Conservation (phyloP, 2,888 invertebrate genomes). For the Amiota communis region DNA sequence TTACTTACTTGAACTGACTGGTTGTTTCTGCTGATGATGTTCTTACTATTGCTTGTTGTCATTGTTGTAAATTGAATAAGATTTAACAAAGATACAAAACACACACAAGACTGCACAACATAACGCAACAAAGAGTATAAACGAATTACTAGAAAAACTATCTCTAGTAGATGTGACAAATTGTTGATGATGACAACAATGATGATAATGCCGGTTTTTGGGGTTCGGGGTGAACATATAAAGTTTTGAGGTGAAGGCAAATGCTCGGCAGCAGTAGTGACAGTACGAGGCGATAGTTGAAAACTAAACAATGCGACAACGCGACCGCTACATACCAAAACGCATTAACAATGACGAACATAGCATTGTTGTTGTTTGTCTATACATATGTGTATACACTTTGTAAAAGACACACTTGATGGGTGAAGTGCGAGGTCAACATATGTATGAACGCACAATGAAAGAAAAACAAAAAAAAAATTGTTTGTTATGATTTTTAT, state of each 20-base stretch:
- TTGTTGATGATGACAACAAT: neutral
- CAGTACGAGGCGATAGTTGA: too few relatives aligned
- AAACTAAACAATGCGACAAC: neutral
- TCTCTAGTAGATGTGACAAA: slow-evolving; percentile 14
- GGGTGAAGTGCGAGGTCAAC: slow-evolving; percentile 70
- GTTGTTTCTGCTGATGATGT: slow-evolving; percentile 1
- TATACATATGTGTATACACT: neutral
- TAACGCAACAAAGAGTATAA: neutral
- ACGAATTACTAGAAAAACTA: slow-evolving; percentile 13
- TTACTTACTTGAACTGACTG: neutral
- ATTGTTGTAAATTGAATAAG: slow-evolving; percentile 21
- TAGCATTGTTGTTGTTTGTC: neutral
- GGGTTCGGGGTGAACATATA: neutral
- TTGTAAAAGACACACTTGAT: slow-evolving; percentile 56
- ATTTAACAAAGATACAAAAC: slow-evolving; percentile 9
- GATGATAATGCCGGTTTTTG: neutral
- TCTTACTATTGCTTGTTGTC: neutral
- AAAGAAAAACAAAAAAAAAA: slow-evolving; percentile 30
- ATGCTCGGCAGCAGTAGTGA: too few relatives aligned
- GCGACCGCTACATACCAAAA: neutral
- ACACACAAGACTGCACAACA: slow-evolving; percentile 11
- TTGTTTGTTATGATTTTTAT: neutral
- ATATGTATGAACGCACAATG: slow-evolving; percentile 38
- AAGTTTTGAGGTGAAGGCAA: slow-evolving; percentile 14
- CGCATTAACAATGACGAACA: slow-evolving; percentile 12